These are phyloP conservation scores for Polypedilum vanderplanki DNA, from an alignment of 1,140 invertebrate genomes.

Conservation along the genomic window DNA sequence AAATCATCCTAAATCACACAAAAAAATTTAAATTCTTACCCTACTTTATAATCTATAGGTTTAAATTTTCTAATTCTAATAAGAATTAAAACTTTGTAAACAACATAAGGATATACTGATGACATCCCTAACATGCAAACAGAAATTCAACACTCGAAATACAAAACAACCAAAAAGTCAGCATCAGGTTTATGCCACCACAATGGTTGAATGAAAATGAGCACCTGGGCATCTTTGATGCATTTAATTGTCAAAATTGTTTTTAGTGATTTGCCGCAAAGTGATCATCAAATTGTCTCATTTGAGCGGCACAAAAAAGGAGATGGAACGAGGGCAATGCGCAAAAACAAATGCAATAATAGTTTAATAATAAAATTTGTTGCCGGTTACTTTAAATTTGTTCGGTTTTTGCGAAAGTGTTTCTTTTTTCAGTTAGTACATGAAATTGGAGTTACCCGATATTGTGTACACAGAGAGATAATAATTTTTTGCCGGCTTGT, in stretches of 20 bases:
- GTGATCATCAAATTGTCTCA: constrained; percentile 17
- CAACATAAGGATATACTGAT: too few species aligned
- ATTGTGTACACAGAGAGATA: not conserved
- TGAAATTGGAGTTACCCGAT: constrained; percentile 25
- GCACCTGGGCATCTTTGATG: constrained; percentile 1
- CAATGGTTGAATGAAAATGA: not conserved
- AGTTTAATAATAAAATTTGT: constrained; percentile 23
- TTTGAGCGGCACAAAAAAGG: not conserved
- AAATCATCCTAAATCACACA: too few species aligned
- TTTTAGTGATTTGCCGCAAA: not conserved
- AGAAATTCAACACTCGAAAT: constrained; percentile 22
- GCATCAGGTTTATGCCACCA: not conserved
- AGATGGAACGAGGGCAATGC: not conserved
- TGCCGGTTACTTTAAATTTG: constrained; percentile 28
- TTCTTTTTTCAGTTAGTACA: not conserved
- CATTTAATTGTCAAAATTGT: not conserved
- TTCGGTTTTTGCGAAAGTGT: not conserved
- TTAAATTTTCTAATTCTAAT: too few species aligned
- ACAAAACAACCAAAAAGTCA: constrained; percentile 26
- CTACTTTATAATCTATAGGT: too few species aligned
- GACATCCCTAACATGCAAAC: not conserved
- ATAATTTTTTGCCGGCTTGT: not conserved
- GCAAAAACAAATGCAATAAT: too few species aligned
- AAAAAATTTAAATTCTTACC: too few species aligned
- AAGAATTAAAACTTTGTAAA: too few species aligned